Base-by-base conservation (phyloP, 2,113 vertebrate species). In the Nanorana parkeri region DNA sequence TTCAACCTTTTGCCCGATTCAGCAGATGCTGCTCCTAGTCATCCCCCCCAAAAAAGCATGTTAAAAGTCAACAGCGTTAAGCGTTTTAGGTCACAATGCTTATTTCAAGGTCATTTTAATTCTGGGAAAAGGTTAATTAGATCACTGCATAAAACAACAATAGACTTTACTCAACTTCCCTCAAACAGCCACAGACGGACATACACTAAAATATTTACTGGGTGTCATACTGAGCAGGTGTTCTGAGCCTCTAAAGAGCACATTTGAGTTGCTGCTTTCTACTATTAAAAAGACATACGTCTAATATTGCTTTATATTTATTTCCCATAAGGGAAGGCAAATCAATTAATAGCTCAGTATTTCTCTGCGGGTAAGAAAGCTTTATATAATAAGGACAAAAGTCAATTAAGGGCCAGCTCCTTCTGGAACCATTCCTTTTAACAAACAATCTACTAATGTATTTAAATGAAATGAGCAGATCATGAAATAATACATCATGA, bases 101-200 rank as follows among this genome's bases (percentile, higher is more conserved):
- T 90, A 87, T 88, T 89, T 92, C 90, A 92, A 94, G 94, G 94
- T 95, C 92, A 86, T 91, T 91, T 89, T 91, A 93, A 93, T 94
- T 90, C 90, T 87, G 84, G 87, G 80, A 61, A 90, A 89, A 90
- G 92, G 91, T 95, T 96, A 95, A 96, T 96, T 95, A 91, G 91
- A 95, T 96, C 91, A 94, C 86, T 92, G 87, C 87, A 89, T 93
- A 92, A 92, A 93, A 88, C 75, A 91, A 84, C 86, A 89, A 90
- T 88, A 88, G 90, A 91, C 88, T 92, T 88, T 79, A 84, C 81
- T 89, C 86, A 85, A 86, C 85, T 89, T 87, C 74, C 76, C 86
- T 51, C 85, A 87, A 91, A 92, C 83, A 89, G 91, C 85, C 82
- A 85, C 0, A 19, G 88, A 86, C 86, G 87, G 11, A 75, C 60